A percentile compares a stretch with the other conserved stretches of the same genome.
These are phyloP conservation scores for Ctenoplectra terminalis DNA, from an alignment of 1,140 invertebrate genomes.

Conservation along the genomic window DNA sequence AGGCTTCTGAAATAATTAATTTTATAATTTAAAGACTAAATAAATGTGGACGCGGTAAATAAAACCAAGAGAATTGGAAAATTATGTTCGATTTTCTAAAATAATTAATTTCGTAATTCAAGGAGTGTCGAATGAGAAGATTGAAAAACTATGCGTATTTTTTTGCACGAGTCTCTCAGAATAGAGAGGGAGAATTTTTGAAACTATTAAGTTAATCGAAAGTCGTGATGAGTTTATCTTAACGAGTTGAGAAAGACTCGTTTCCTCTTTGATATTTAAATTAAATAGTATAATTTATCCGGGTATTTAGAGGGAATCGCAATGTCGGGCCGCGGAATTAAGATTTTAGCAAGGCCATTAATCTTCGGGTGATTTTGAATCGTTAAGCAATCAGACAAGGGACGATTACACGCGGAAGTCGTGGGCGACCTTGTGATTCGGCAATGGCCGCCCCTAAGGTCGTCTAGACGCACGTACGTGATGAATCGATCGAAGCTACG, in stretches of 20 bases:
- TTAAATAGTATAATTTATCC: neutral
- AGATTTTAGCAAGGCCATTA: neutral
- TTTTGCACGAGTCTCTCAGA: neutral
- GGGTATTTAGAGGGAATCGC: neutral
- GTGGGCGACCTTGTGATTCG: constrained; percentile 31
- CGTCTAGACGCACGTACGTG: constrained; percentile 32
- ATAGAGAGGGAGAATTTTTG: neutral
- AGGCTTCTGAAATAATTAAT: no score
- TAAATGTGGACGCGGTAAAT: no score
- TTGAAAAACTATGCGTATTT: no score
- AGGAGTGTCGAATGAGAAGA: no score
- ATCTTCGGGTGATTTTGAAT: neutral
- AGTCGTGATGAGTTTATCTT: neutral
- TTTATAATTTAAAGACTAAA: no score
- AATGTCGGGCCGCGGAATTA: neutral
- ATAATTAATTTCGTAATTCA: no score
- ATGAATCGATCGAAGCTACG: constrained; percentile 12
- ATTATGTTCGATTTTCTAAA: no score
- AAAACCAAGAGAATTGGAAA: no score
- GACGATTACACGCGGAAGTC: constrained; percentile 13
- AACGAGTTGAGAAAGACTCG: neutral
- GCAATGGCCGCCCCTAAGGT: constrained; percentile 27
- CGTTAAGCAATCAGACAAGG: constrained; percentile 7
- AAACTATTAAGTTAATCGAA: neutral
- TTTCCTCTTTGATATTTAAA: neutral